Percentiles rank a stretch among this genome's conserved stretches.
Conservation (phyloP, 2,888 invertebrate genomes). For the Coelogynopora nodosa region DNA sequence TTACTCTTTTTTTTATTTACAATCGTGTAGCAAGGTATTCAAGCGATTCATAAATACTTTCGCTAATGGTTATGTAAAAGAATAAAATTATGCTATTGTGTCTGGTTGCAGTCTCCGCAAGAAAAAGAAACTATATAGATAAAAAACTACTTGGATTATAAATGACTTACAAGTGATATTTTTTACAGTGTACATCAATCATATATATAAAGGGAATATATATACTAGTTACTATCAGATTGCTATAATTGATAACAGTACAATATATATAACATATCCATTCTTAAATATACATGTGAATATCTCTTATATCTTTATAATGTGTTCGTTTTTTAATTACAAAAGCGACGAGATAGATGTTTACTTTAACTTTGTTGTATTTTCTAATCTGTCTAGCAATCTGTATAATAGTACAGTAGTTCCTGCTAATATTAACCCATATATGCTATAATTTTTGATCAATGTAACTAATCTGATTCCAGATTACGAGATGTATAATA, state of each 20-base stretch:
- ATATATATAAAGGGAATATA: neutral
- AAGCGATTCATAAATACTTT: neutral
- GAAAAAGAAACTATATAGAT: neutral
- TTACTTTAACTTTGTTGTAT: neutral
- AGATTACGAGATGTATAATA: too few species aligned
- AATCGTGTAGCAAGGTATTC: too few species aligned
- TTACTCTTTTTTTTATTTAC: too few species aligned
- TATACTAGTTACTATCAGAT: neutral
- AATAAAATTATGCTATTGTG: neutral
- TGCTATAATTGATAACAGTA: neutral
- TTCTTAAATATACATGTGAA: neutral
- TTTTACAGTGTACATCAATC: too few species aligned
- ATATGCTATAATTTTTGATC: too few species aligned
- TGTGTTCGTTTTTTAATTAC: neutral
- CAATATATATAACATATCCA: neutral
- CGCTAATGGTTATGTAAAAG: neutral
- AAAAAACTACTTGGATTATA: neutral
- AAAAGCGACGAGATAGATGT: neutral
- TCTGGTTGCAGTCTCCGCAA: neutral
- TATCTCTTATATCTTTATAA: neutral
- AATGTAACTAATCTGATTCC: too few species aligned
- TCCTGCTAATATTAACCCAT: too few species aligned
- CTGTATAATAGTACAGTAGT: neutral
- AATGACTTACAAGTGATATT: neutral
- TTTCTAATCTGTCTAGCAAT: neutral